Percentiles rank a stretch among this genome's conserved stretches.
Conservation (phyloP, 37 sponge, comb jelly and placozoan genomes). For the Spongia lamella region DNA sequence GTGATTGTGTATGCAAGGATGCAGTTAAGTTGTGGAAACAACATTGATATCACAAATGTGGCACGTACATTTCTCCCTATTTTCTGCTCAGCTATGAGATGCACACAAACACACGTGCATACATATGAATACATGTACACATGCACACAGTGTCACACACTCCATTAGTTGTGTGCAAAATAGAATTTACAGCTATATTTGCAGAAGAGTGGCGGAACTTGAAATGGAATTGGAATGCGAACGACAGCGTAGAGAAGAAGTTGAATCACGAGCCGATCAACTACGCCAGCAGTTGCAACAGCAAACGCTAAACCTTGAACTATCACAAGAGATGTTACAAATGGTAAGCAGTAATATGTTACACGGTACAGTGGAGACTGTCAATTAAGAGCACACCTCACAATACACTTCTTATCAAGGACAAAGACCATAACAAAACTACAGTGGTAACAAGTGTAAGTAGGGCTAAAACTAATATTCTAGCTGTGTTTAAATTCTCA, state of each 20-base stretch:
- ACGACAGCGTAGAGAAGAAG: conserved; percentile 53
- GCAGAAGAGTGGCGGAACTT: conserved; percentile 32
- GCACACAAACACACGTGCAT: conserved; percentile 15
- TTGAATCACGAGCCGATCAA: conserved; percentile 63
- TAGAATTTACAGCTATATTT: too few species aligned
- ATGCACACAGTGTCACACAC: not conserved
- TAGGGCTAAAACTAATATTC: too few species aligned
- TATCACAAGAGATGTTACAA: not conserved
- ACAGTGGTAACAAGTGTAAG: too few species aligned
- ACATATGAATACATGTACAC: conserved; percentile 8
- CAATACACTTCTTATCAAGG: too few species aligned
- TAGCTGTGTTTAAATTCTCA: too few species aligned
- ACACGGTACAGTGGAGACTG: too few species aligned
- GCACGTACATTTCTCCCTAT: not conserved
- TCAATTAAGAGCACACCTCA: too few species aligned
- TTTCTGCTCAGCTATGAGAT: not conserved
- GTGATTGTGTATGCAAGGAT: not conserved
- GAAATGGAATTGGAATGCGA: conserved; percentile 42
- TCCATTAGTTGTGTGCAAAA: too few species aligned
- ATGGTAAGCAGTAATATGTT: too few species aligned
- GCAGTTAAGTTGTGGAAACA: too few species aligned
- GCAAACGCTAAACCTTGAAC: not conserved
- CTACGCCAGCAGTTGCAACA: conserved; percentile 45
- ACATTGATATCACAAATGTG: conserved; percentile 13
- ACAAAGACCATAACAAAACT: too few species aligned